Evolutionary conservation across 2,797 vertebrate species (phyloP), one percentile per base, ranked within the genome.

Genomic region (Clarias laeviceps): DNA sequence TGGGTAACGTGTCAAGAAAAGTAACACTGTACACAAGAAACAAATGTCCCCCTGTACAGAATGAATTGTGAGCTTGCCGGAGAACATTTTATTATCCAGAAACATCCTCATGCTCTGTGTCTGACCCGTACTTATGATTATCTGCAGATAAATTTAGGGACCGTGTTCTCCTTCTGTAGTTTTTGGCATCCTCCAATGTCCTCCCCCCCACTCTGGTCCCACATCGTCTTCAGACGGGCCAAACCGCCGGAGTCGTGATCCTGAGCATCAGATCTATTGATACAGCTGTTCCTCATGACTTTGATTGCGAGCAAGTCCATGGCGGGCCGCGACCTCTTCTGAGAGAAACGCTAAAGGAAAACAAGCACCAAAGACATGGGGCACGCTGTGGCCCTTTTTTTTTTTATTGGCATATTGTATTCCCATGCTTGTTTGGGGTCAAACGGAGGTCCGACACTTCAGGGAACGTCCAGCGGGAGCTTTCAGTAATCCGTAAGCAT

Each of bases 201-300:
- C 65, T 20, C 64, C 27, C 66, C 54, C 76, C 73, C 32, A 17
- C 29, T 12, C 18, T 6, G 24, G 27, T 50, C 4, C 37, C 62
- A 81, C 59, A 80, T 77, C 56, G 22, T 12, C 0, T 78, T 12
- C 27, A 29, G 40, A 50, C 14, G 61, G 65, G 78, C 78, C 78
- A 81, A 81, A 66, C 59, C 68, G 5, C 79, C 32, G 7, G 40
- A 62, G 73, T n/a, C 56, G 14, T 32, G 85, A 77, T 82, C 20
- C 64, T 73, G 59, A 22, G 40, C 40, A 34, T 70, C 70, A 81
- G 69, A 70, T 88, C 76, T 88, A 86, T 87, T 87, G 83, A 85
- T 76, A 65, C 87, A 87, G 89, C 88, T 87, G 87, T 45, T 85
- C n/a, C 79, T 88, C 82, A 34, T 83, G 88, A 84, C 69, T 74